phyloP scores from a whole-genome alignment of 2,888 invertebrate genomes.

The Morpho deidamia region DNA sequence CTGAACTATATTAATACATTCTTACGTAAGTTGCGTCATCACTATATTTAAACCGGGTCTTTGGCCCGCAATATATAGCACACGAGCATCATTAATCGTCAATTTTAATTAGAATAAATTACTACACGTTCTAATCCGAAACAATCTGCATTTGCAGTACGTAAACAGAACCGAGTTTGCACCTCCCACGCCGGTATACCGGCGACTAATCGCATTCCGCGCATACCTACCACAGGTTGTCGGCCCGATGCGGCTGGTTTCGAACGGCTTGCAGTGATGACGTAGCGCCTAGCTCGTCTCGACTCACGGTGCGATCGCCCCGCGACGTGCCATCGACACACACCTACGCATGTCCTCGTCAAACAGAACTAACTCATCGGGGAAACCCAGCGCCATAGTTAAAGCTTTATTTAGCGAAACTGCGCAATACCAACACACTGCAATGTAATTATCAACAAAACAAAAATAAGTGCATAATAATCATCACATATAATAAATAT shows the following conservation, averaged over 20 bases:
- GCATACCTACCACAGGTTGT: conserved; percentile 68
- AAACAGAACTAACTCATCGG: conserved; percentile 23
- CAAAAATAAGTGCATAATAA: background rate
- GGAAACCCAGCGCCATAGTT: conserved; percentile 30
- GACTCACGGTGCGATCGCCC: conserved; percentile 22
- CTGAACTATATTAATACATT: conserved; percentile 17
- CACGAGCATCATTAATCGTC: background rate
- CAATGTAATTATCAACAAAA: background rate
- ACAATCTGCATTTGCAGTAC: conserved; percentile 43
- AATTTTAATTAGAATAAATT: conserved; percentile 5
- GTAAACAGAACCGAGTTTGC: conserved; percentile 46
- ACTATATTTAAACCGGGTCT: conserved; percentile 10
- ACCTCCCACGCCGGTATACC: conserved; percentile 64
- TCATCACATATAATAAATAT: too few species aligned
- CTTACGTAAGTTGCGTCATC: conserved; percentile 17
- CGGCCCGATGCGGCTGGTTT: conserved; percentile 63
- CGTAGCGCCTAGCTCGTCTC: conserved; percentile 37
- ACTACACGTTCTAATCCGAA: background rate
- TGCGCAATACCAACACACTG: conserved; percentile 36
- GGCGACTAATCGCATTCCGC: conserved; percentile 66
- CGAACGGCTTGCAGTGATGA: conserved; percentile 57
- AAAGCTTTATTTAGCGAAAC: conserved; percentile 32
- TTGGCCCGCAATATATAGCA: conserved; percentile 9
- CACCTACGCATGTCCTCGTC: conserved; percentile 11
- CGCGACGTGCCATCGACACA: conserved; percentile 11